Base-by-base conservation (phyloP, 92 coral and sea anemone genomes). In the Palythoa grandiflora region DNA sequence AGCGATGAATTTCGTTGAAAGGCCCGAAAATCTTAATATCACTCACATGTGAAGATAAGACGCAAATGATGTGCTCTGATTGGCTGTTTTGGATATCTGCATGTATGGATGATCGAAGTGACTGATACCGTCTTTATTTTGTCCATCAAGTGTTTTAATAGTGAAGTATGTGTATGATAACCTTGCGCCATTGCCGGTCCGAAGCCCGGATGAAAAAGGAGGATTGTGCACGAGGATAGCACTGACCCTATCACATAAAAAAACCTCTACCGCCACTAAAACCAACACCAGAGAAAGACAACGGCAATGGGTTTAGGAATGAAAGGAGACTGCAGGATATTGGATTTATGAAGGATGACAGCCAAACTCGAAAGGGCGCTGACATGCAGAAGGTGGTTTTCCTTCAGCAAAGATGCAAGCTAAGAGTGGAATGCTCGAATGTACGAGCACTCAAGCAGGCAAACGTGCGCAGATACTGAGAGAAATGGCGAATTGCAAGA, bases 391-490 rank as follows among this genome's bases (percentile, higher is more conserved):
- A 36, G 72, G 72, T 16, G 72, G 72, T 16, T n/a, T 66, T 10
- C 72, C 36, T 10, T n/a, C 3, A 66, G 72, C 72, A 28, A n/a
- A 66, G 20, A n/a, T 17, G 72, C 37, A 66, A 66, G 72, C 72
- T 66, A 36, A 66, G 20, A 66, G 37, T 66, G 20, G 72, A 36
- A 0, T 66, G 72, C 72, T 66, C 35, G 72, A 63, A 63, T 63
- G 1, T 63, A 63, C 12, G 70, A 63, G 16, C 70, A 63, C 70
- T 63, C 70, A 19, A 63, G 70, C 70, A 19, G 20, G 16, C 70
- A 63, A 63, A 63, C 70, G 12, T 63, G 70, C 70, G 70, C 70
- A 63, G 16, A 19, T 63, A 63, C 70, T 63, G 70, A 63, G 70
- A 63, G 70, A 63, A 63, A 63, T 63, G 70, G 70, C 12, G 70